Conservation (phyloP, 1,140 invertebrate species). For the Lineus longissimus region DNA sequence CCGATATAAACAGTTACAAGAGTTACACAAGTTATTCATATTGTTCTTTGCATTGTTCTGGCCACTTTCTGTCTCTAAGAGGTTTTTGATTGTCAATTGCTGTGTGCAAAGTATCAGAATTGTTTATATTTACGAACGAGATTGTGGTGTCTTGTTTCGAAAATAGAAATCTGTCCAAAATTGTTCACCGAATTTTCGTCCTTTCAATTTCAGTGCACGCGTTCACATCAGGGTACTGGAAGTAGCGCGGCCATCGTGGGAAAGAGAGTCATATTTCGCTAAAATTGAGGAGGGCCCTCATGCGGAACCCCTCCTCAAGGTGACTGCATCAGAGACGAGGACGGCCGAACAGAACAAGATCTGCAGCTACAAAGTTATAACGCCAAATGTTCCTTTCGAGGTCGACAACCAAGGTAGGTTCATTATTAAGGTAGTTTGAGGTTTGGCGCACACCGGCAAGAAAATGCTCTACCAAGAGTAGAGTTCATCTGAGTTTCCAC, state of each 20-base stretch:
- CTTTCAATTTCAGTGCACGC: neutral
- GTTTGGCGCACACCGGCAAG: neutral
- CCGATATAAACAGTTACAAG: no score
- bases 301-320: conserved; percentile 82
- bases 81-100: no score
- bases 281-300: conserved; percentile 87
- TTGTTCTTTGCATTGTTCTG: no score
- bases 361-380: conserved; percentile 92
- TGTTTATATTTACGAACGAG: no score
- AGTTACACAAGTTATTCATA: no score
- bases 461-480: no score
- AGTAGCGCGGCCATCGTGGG: conserved; percentile 34
- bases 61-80: no score
- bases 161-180: no score
- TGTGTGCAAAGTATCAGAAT: no score
- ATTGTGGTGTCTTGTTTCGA: no score
- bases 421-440: neutral
- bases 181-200: neutral
- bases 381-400: conserved; percentile 71
- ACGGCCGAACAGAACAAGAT: conserved; percentile 88
- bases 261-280: conserved; percentile 59
- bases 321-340: conserved; percentile 87
- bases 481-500: no score
- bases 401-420: conserved; percentile 81
- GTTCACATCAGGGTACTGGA: neutral